phyloP scores from a whole-genome alignment of 2,113 vertebrate species.

The Melanocharis versteri region DNA sequence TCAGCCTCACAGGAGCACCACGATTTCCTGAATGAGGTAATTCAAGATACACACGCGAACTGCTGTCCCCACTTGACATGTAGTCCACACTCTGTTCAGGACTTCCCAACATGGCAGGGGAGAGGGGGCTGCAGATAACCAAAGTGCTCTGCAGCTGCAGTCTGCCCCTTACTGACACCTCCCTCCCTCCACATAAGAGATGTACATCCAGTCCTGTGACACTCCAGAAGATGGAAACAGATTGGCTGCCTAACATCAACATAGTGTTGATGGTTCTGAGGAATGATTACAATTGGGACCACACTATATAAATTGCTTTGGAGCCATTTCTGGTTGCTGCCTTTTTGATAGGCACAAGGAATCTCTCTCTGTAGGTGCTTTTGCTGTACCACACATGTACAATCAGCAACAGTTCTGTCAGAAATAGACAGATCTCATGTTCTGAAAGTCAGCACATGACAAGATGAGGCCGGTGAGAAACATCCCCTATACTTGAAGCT shows the following conservation, averaged over 20 bases:
- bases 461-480: not conserved
- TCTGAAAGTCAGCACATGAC: not conserved
- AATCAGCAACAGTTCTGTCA: not conserved
- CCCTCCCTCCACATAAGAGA: not conserved
- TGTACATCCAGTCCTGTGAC: not conserved
- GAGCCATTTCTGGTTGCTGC: not conserved
- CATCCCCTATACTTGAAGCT: not conserved
- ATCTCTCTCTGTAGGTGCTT: not conserved
- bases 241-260: not conserved
- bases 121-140: not conserved
- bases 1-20: not conserved
- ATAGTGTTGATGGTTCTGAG: not conserved
- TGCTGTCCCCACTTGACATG: not conserved
- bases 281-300: not conserved
- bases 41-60: not conserved
- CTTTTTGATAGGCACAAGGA: not conserved
- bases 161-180: not conserved
- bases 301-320: not conserved
- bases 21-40: not conserved
- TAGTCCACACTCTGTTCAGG: not conserved
- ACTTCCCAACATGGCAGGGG: not conserved
- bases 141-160: not conserved
- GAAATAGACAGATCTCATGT: not conserved
- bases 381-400: not conserved
- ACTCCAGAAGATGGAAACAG: not conserved